Evolutionary conservation across 2,113 vertebrate genomes (phyloP), one percentile per base, ranked within the genome.

Genomic region (Benitochromis conjunctus): DNA sequence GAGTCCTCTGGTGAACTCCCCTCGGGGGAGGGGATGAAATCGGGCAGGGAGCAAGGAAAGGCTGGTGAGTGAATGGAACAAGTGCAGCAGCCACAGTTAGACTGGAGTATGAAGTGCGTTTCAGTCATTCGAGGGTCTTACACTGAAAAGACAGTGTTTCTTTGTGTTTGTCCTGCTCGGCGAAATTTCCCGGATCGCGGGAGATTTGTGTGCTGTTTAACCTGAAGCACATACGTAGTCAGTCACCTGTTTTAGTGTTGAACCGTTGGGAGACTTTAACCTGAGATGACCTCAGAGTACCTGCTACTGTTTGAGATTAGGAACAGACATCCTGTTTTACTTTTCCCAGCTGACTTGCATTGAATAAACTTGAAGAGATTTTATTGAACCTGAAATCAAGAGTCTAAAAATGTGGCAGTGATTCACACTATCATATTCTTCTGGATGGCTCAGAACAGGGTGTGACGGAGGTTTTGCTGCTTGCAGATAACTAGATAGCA

Each of bases 21-120:
- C 90, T 86, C 89, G 3, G 84, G 62, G 91, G 91, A 93, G 92
- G 94, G 82, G 80, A 95, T 96, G 95, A 94, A 94, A 94, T 94
- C 95, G 18, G 97, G 96, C 89, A 91, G 92, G 82, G 97, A 97
- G 89, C 91, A 96, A 86, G 89, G 86, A 88, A 92, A 94, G 82
- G 92, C 94, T 14, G 97, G 96, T 97, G 95, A 92, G 97, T 96
- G 90, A 90, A 96, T 93, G 90, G 53, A 82, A 74, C 13, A 86
- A 69, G 29, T 66, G 74, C 69, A 62, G 66, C 46, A 9, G 66
- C 26, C 3, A 18, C 77, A n/a, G 16, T 1, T 86, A 58, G 18
- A 55, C 54, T 18, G 19, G 2, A 26, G 9, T 0, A 9, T 53
- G 58, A 77, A 66, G 71, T n/a, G 55, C 36, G 9, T 46, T 81